These are phyloP conservation scores for Crotalus viridis DNA, from an alignment of 2,113 vertebrate species.

Conservation along the genomic window DNA sequence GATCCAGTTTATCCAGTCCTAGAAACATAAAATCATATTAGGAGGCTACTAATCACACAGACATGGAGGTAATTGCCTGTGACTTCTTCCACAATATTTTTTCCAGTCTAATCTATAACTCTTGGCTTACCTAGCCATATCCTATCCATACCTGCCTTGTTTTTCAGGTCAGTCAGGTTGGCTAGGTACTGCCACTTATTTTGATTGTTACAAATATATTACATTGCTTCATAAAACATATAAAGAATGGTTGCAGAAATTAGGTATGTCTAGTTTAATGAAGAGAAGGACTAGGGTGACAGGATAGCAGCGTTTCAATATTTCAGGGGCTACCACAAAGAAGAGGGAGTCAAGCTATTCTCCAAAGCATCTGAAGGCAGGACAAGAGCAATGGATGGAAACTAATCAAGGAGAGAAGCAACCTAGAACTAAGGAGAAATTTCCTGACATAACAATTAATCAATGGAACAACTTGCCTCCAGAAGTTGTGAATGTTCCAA, in stretches of 20 bases:
- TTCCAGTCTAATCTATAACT: neutral
- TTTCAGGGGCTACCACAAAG: neutral
- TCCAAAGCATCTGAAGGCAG: neutral
- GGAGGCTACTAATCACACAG: neutral
- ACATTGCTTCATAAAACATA: neutral
- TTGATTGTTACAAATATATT: neutral
- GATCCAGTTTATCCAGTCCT: neutral
- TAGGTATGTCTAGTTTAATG: neutral
- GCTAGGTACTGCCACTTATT: neutral
- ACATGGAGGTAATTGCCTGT: neutral
- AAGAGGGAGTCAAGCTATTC: neutral
- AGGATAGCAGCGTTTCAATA: neutral
- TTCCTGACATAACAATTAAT: neutral
- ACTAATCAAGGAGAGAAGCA: neutral
- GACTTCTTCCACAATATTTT: neutral
- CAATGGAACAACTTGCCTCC: neutral
- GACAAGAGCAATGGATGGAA: neutral
- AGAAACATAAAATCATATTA: neutral
- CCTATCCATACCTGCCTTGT: neutral
- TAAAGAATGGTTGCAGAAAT: neutral
- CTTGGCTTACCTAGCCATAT: neutral
- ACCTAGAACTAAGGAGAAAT: neutral
- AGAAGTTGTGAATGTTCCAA: neutral
- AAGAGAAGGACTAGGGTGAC: neutral
- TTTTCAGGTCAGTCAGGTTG: neutral